A percentile compares a stretch with the other conserved stretches of the same genome.
Conservation (phyloP, 2,113 vertebrate species). For the Xyliphius kryptos region DNA sequence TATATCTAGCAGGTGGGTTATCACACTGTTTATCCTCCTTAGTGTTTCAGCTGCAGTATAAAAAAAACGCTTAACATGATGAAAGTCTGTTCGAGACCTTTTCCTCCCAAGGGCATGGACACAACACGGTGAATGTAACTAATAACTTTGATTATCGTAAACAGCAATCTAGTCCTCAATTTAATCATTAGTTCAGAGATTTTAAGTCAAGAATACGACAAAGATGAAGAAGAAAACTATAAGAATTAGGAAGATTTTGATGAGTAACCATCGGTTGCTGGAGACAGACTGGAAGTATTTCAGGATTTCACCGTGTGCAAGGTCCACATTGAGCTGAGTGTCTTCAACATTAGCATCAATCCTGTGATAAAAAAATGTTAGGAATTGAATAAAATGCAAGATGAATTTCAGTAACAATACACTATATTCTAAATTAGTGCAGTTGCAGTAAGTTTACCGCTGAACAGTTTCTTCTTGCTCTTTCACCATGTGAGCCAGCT, state of each 20-base stretch:
- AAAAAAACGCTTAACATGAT: no score
- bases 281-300: constrained; percentile 77
- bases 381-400: not conserved
- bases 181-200: not conserved
- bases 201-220: constrained; percentile 72
- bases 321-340: constrained; percentile 69
- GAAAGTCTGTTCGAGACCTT: no score
- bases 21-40: no score
- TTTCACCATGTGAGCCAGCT: constrained; percentile 78
- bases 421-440: not conserved
- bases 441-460: constrained; percentile 50
- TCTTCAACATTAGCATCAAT: constrained; percentile 73
- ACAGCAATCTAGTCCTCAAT: not conserved
- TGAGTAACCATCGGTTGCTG: constrained; percentile 74
- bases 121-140: no score
- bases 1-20: no score
- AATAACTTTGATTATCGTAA: no score
- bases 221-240: constrained; percentile 75
- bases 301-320: constrained; percentile 71
- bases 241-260: constrained; percentile 78
- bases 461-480: constrained; percentile 77
- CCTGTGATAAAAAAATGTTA: constrained; percentile 41
- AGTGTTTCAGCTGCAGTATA: no score
- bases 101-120: no score
- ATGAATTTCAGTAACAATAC: not conserved